Evolutionary conservation across 2,888 invertebrate genomes (phyloP), one percentile per base, ranked within the genome.

Genomic region (Venusia cambrica): DNA sequence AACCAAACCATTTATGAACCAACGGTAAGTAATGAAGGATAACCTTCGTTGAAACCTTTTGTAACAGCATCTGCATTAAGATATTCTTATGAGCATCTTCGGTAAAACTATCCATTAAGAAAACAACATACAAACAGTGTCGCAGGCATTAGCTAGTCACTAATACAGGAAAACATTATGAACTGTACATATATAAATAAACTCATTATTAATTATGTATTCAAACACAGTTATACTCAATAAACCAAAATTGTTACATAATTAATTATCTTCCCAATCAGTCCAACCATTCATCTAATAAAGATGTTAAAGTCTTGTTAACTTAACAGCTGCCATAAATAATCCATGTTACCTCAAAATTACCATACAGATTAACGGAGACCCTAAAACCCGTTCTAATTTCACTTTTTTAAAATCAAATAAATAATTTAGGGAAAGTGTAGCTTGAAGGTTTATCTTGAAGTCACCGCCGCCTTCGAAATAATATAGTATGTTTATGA

Each of bases 361-460:
- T 49, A 42, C 47, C 45, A 49, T 49, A 37, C 44, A 38, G 45
- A 46, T 46, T 38, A 47, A 41, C 29, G 36, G 14, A 36, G 38
- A 48, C 48, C 34, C 22, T 35, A 17, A 36, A 39, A 48, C 48
- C 34, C 22, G 48, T 44, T 20, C 6, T 8, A 17, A 30, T 51
- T 51, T 51, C 48, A 46, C 51, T 51, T 51, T 51, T 46, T 43
- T 12, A 38, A 24, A 42, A 35, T 41, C 33, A 40, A 36, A 45
- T 35, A 21, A 45, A 41, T 43, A 40, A 30, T 26, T 39, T 33
- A 34, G 45, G 38, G 48, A 46, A 49, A 45, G 45, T 40, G 15
- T 19, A 12, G 18, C 14, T 22, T 8, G 11, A 17, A 22, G 21
- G 9, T 25, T 28, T 16, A 18, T 26, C 20, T 16, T 45, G 15